phyloP scores from a whole-genome alignment of 1,140 invertebrate genomes.

The Meloidogyne chitwoodi region DNA sequence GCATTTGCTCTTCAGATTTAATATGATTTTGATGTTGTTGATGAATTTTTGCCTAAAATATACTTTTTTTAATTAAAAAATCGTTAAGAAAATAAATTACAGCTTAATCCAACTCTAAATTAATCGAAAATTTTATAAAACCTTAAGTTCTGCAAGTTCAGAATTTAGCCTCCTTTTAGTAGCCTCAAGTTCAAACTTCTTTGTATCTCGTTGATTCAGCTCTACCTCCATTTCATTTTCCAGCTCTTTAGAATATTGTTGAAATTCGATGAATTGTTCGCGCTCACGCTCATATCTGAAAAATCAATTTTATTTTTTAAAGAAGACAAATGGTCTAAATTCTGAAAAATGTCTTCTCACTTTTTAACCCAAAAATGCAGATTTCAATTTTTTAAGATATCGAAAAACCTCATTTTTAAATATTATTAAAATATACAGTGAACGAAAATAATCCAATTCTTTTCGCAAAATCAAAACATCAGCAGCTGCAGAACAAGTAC shows the following conservation, averaged over 20 bases:
- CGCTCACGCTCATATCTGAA: slow-evolving; percentile 32
- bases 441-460: background rate
- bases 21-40: slow-evolving; percentile 13
- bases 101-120: too few relatives aligned
- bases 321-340: too few relatives aligned
- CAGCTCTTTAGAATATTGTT: slow-evolving; percentile 33
- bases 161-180: background rate
- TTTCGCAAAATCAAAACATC: background rate
- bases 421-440: background rate
- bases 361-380: too few relatives aligned
- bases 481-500: background rate
- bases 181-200: slow-evolving; percentile 14
- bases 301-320: background rate
- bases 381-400: too few relatives aligned
- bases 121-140: too few relatives aligned
- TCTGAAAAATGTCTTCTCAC: too few relatives aligned
- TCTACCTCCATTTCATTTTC: slow-evolving; percentile 31
- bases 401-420: background rate
- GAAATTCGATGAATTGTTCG: slow-evolving; percentile 30
- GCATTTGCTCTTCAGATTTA: slow-evolving; percentile 7
- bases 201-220: slow-evolving; percentile 8
- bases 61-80: too few relatives aligned
- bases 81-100: too few relatives aligned
- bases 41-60: slow-evolving; percentile 12
- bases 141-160: slow-evolving; percentile 23